These are phyloP conservation scores for Perdita meconis DNA, from an alignment of 2,888 invertebrate species.

Conservation along the genomic window DNA sequence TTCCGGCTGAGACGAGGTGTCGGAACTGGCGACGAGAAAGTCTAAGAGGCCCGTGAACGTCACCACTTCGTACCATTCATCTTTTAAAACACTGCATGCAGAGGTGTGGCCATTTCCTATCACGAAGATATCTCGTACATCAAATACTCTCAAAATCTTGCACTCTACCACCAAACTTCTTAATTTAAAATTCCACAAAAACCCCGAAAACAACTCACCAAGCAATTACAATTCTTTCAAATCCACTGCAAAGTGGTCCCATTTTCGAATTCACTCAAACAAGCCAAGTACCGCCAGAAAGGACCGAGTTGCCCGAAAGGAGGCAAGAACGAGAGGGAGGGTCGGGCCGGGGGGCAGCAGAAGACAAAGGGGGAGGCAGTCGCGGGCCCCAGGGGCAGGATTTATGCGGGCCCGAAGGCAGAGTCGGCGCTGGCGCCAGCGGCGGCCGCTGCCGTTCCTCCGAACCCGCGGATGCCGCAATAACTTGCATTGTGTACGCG, in stretches of 20 bases:
- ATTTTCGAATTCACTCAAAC: neutral
- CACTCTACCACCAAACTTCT: too few species aligned
- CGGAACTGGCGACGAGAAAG: constrained; percentile 54
- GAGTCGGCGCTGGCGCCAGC: constrained; percentile 77
- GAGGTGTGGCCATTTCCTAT: too few species aligned
- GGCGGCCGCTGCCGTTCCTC: constrained; percentile 77
- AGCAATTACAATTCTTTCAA: neutral
- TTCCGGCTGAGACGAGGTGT: constrained; percentile 73
- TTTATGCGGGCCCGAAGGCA: constrained; percentile 63
- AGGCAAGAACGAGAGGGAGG: constrained; percentile 1
- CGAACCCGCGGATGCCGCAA: constrained; percentile 78
- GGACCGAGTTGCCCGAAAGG: constrained; percentile 16
- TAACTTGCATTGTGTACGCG: constrained; percentile 84
- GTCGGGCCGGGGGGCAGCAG: neutral
- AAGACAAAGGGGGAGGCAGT: constrained; percentile 27
- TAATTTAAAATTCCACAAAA: too few species aligned
- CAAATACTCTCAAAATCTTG: too few species aligned
- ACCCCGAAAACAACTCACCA: too few species aligned
- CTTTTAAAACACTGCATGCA: neutral
- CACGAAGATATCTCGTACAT: too few species aligned
- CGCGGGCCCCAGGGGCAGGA: constrained; percentile 44
- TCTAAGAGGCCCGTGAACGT: constrained; percentile 21
- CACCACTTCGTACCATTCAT: constrained; percentile 4
- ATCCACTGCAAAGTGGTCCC: neutral
- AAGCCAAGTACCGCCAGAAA: neutral